Conservation (phyloP, 2,888 invertebrate species). For the Spodoptera littoralis region DNA sequence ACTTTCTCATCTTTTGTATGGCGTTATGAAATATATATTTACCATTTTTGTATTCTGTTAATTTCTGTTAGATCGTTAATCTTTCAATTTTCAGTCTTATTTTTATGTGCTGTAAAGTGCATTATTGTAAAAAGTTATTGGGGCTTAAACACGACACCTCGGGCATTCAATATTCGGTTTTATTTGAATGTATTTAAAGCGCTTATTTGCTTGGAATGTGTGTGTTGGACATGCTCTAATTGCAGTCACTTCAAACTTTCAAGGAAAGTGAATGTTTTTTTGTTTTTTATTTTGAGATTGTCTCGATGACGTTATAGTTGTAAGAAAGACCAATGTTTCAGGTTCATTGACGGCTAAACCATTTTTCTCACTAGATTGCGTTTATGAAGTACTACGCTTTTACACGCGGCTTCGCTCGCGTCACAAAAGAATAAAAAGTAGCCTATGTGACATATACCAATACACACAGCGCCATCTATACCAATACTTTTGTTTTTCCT, state of each 20-base stretch:
- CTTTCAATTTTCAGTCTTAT: constrained; percentile 23
- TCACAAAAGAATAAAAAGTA: too few species aligned
- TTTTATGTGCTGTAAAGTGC: neutral
- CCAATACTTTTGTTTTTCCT: too few species aligned
- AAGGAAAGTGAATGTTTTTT: constrained; percentile 51
- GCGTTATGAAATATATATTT: neutral
- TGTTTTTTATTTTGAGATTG: neutral
- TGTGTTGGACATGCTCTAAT: constrained; percentile 45
- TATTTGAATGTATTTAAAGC: constrained; percentile 6
- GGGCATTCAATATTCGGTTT: constrained; percentile 12
- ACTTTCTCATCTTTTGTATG: neutral
- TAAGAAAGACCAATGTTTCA: too few species aligned
- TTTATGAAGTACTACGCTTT: too few species aligned
- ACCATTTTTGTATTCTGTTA: neutral
- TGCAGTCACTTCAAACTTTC: constrained; percentile 34
- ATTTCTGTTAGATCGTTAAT: too few species aligned
- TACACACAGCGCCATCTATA: too few species aligned
- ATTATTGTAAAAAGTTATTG: constrained; percentile 4
- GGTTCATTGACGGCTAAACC: too few species aligned
- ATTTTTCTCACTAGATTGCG: too few species aligned
- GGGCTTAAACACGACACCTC: neutral
- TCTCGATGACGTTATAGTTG: too few species aligned
- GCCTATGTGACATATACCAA: too few species aligned
- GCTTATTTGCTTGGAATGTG: constrained; percentile 1
- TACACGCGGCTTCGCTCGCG: too few species aligned